A percentile compares a stretch with the other conserved stretches of the same genome.
Evolutionary conservation across 2,888 invertebrate genomes (phyloP).

Genomic region (Maniola hyperantus): DNA sequence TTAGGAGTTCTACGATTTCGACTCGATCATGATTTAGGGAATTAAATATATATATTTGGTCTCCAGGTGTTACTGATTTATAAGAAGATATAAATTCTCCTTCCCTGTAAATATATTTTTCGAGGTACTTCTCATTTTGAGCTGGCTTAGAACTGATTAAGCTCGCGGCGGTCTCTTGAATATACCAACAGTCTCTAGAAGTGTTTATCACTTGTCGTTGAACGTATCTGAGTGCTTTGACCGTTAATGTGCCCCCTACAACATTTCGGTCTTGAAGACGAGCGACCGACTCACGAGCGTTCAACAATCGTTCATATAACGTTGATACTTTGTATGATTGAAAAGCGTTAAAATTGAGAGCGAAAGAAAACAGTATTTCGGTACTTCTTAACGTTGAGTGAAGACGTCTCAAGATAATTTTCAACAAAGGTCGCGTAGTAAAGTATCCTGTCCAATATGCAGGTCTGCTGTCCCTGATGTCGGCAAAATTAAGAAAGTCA

Average conservation of each 20-base stretch:
- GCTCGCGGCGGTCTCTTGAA: conserved; percentile 66
- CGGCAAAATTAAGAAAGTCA: conserved; percentile 97
- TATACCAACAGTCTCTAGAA: conserved; percentile 67
- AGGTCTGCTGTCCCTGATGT: conserved; percentile 91
- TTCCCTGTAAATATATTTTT: conserved; percentile 68
- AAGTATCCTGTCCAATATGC: conserved; percentile 99
- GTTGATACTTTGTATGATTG: conserved; percentile 77
- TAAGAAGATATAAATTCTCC: conserved; percentile 68
- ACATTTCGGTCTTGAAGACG: conserved; percentile 98
- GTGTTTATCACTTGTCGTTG: conserved; percentile 82
- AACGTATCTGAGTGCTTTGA: conserved; percentile 93
- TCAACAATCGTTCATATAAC: conserved; percentile 77
- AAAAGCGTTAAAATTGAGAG: conserved; percentile 85
- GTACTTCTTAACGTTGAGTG: conserved; percentile 90
- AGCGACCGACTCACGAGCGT: conserved; percentile 89
- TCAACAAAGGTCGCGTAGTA: conserved; percentile 92
- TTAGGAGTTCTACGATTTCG: conserved; percentile 88
- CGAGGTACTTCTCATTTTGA: conserved; percentile 84
- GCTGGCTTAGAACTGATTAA: conserved; percentile 88
- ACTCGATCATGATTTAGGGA: conserved; percentile 90
- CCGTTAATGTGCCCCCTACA: conserved; percentile 96
- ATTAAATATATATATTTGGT: conserved; percentile 91
- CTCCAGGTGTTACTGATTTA: conserved; percentile 79
- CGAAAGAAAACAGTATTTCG: conserved; percentile 92
- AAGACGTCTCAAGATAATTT: conserved; percentile 90